Evolutionary conservation across 1,140 invertebrate species (phyloP).

Genomic region (Papilio polyxenes): DNA sequence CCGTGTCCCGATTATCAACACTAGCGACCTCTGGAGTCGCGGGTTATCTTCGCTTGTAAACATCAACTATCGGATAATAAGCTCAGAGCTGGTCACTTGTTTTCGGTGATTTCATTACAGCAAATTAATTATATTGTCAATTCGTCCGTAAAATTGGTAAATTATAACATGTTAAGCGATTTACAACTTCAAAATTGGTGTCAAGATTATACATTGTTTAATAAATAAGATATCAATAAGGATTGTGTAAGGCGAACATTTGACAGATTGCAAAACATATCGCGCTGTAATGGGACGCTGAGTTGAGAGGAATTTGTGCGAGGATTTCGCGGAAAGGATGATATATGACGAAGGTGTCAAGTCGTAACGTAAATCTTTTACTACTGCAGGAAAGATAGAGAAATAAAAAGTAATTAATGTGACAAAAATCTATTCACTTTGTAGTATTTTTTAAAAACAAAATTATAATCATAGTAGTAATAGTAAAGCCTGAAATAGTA

Average conservation of each 20-base stretch:
- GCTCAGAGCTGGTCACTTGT: constrained; percentile 26
- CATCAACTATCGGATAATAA: constrained; percentile 42
- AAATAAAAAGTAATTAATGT: too few species aligned
- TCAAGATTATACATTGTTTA: background rate
- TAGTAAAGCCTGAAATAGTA: too few species aligned
- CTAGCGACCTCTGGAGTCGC: constrained; percentile 40
- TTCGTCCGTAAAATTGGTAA: constrained; percentile 23
- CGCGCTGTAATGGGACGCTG: background rate
- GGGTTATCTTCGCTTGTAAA: constrained; percentile 48
- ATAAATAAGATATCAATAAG: constrained; percentile 9
- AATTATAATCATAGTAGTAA: too few species aligned
- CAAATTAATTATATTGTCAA: constrained; percentile 36
- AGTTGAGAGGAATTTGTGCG: background rate
- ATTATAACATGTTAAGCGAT: background rate
- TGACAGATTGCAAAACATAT: background rate
- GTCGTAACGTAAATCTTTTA: background rate
- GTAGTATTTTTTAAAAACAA: too few species aligned
- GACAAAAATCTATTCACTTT: too few species aligned
- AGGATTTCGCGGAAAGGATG: background rate
- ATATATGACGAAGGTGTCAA: background rate
- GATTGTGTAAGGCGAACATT: background rate
- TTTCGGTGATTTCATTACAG: constrained; percentile 46
- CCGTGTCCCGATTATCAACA: constrained; percentile 44
- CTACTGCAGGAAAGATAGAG: too few species aligned
- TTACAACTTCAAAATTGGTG: background rate